Conservation (phyloP, 92 coral and sea anemone genomes). For the Parazoanthus darwini region DNA sequence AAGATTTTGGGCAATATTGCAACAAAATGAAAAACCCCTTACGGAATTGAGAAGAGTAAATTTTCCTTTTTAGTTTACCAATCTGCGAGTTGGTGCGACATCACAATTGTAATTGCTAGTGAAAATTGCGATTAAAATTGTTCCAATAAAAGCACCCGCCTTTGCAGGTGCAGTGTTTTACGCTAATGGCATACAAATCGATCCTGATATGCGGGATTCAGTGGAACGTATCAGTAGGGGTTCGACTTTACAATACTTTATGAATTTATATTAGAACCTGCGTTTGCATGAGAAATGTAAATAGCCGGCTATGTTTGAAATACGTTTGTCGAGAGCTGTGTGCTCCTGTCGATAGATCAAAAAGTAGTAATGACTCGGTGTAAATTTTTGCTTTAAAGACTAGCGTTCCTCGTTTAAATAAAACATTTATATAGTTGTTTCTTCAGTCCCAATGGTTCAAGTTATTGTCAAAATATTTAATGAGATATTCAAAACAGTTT, state of each 20-base stretch:
- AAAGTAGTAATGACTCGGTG: background rate
- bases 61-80: background rate
- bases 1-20: background rate
- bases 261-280: conserved; percentile 2
- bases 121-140: conserved; percentile 9
- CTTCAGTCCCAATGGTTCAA: background rate
- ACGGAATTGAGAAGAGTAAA: background rate
- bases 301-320: background rate
- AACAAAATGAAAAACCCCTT: background rate
- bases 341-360: background rate
- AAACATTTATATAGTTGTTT: background rate
- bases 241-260: background rate
- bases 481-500: background rate
- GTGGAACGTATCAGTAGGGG: conserved; percentile 17
- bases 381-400: background rate
- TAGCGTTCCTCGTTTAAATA: background rate
- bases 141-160: background rate
- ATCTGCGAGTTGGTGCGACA: background rate
- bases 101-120: background rate
- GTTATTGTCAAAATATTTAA: background rate
- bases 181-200: background rate
- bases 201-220: conserved; percentile 13
- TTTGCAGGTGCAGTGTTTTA: conserved; percentile 14
- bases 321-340: background rate
- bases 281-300: conserved; percentile 21